A percentile compares a stretch with the other conserved stretches of the same genome.
These are phyloP conservation scores for Abrostola triplasia DNA, from an alignment of 2,888 invertebrate species.

Conservation along the genomic window DNA sequence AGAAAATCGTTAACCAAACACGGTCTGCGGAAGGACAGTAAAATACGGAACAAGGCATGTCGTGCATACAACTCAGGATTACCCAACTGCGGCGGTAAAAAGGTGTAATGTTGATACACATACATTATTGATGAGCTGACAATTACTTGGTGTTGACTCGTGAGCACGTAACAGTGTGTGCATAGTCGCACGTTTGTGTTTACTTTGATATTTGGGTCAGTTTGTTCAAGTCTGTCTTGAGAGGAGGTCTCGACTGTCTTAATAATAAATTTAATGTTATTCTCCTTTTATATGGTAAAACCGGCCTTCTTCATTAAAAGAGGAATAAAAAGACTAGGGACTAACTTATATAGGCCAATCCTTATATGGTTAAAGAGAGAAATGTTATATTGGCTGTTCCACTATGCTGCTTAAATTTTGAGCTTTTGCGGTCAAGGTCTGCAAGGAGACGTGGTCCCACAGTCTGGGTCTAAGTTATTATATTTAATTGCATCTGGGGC, in stretches of 20 bases:
- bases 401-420: no score
- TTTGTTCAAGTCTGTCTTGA: not conserved
- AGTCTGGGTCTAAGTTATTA: not conserved
- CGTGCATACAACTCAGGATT: constrained; percentile 10
- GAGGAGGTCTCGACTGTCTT: no score
- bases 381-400: no score
- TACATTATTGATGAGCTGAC: constrained; percentile 46
- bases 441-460: no score
- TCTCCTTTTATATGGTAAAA: no score
- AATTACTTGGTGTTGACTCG: constrained; percentile 16
- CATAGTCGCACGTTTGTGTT: constrained; percentile 7
- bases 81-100: constrained; percentile 39
- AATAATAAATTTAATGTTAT: no score
- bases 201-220: constrained; percentile 22
- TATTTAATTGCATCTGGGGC: not conserved
- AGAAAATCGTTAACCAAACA: constrained; percentile 2
- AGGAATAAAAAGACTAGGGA: no score
- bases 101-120: constrained; percentile 48
- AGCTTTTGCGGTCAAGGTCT: no score
- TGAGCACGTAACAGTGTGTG: constrained; percentile 28
- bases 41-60: constrained; percentile 36
- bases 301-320: no score
- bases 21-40: constrained; percentile 45
- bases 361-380: no score
- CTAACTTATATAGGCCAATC: no score